Evolutionary conservation across 2,888 invertebrate genomes (phyloP).

Genomic region (Nowickia ferox): DNA sequence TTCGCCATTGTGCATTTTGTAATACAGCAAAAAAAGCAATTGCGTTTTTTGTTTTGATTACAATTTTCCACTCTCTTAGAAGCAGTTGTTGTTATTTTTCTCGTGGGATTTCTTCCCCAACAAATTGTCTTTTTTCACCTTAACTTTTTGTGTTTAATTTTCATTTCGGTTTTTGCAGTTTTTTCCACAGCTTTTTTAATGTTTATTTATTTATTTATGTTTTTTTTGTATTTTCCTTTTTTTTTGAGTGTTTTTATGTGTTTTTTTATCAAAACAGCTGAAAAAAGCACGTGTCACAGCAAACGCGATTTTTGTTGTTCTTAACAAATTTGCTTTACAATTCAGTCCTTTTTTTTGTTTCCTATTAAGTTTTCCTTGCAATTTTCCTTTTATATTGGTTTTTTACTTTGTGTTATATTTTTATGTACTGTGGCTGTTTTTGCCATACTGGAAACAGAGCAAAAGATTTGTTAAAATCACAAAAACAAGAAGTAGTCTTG

Average conservation of each 20-base stretch:
- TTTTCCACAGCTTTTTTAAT: conserved; percentile 59
- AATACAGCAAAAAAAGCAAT: conserved; percentile 29
- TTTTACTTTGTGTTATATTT: not conserved
- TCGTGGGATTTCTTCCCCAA: conserved; percentile 3
- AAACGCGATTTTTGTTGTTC: conserved; percentile 73
- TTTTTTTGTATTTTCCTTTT: conserved; percentile 65
- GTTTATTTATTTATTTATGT: conserved; percentile 54
- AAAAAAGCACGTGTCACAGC: conserved; percentile 82
- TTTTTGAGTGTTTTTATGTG: conserved; percentile 5
- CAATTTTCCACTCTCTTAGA: conserved; percentile 65
- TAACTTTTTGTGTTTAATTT: conserved; percentile 56
- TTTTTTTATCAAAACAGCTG: conserved; percentile 81
- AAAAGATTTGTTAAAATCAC: not conserved
- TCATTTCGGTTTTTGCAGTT: conserved; percentile 50
- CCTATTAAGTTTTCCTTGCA: conserved; percentile 25
- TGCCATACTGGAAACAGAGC: not conserved
- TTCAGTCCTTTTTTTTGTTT: conserved; percentile 55
- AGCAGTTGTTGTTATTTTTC: conserved; percentile 6
- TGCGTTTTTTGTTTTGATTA: conserved; percentile 71
- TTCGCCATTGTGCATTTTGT: conserved; percentile 40
- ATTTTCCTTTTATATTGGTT: conserved; percentile 31
- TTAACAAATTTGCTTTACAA: conserved; percentile 56
- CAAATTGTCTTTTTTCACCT: conserved; percentile 23
- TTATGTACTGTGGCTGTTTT: not conserved
- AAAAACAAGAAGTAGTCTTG: conserved; percentile 20